A percentile compares a stretch with the other conserved stretches of the same genome.
These are phyloP conservation scores for Luperina nickerlii DNA, from an alignment of 2,888 invertebrate genomes.

Conservation along the genomic window DNA sequence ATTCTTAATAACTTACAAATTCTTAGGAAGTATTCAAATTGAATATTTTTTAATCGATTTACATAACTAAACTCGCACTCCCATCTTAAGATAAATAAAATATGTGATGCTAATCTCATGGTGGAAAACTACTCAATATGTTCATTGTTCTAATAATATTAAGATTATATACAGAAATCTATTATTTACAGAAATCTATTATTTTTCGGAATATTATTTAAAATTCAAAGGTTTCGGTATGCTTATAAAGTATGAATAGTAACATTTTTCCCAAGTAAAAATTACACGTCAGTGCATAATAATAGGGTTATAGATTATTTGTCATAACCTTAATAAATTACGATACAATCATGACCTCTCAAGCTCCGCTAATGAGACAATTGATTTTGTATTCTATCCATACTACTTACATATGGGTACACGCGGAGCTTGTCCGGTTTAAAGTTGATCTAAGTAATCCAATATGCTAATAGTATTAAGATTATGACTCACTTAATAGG, in stretches of 20 bases:
- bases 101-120: constrained; percentile 15
- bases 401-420: no score
- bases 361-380: no score
- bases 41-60: constrained; percentile 8
- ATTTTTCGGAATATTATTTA: not conserved
- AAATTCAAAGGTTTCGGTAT: not conserved
- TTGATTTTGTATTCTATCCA: no score
- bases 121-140: constrained; percentile 43
- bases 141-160: no score
- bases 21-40: not conserved
- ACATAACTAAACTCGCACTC: not conserved
- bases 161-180: no score
- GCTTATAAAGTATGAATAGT: not conserved
- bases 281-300: constrained; percentile 3
- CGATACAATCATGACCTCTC: no score
- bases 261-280: not conserved
- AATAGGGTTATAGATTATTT: not conserved
- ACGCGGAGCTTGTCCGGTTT: no score
- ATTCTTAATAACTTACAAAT: no score
- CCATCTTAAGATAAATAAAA: constrained; percentile 9
- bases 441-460: constrained; percentile 1
- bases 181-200: accelerated
- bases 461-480: constrained; percentile 12
- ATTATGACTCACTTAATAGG: constrained; percentile 62
- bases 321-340: not conserved